Percentiles rank a stretch among this genome's conserved stretches.
These are phyloP conservation scores for Aptenodytes forsteri DNA, from an alignment of 2,113 vertebrate genomes.

Conservation along the genomic window DNA sequence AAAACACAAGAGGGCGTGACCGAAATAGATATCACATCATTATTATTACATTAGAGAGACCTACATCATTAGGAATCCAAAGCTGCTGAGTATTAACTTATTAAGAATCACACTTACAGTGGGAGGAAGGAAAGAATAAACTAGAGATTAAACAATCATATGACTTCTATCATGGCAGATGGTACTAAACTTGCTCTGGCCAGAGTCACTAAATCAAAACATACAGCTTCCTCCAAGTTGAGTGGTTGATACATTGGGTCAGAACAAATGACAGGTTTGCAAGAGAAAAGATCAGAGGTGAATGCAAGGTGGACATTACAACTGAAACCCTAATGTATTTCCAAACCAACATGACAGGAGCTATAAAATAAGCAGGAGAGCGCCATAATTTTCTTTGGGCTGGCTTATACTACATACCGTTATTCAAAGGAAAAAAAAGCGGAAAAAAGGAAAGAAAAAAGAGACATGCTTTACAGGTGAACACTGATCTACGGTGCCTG, in stretches of 20 bases:
- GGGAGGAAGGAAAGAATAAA: not conserved
- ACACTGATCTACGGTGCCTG: not conserved
- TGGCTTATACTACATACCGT: not conserved
- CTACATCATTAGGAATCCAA: not conserved
- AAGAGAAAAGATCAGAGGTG: not conserved
- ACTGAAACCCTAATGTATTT: not conserved
- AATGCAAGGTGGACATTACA: not conserved
- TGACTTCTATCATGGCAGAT: not conserved
- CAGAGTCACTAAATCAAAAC: slow-evolving; percentile 24
- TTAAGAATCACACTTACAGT: not conserved
- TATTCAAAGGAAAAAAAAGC: not conserved
- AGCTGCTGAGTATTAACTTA: not conserved
- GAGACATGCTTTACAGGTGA: not conserved
- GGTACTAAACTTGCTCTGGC: not conserved
- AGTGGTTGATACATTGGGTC: not conserved
- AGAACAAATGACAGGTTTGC: not conserved
- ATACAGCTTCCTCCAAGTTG: not conserved
- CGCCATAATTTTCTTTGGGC: not conserved
- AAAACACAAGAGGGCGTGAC: not conserved
- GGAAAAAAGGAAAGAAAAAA: fast-evolving
- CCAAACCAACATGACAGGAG: not conserved
- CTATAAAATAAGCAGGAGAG: not conserved
- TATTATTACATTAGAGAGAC: not conserved
- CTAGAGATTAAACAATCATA: not conserved
- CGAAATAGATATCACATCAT: not conserved